phyloP scores from a whole-genome alignment of 2,113 vertebrate genomes.

The Mastomys natalensis region DNA sequence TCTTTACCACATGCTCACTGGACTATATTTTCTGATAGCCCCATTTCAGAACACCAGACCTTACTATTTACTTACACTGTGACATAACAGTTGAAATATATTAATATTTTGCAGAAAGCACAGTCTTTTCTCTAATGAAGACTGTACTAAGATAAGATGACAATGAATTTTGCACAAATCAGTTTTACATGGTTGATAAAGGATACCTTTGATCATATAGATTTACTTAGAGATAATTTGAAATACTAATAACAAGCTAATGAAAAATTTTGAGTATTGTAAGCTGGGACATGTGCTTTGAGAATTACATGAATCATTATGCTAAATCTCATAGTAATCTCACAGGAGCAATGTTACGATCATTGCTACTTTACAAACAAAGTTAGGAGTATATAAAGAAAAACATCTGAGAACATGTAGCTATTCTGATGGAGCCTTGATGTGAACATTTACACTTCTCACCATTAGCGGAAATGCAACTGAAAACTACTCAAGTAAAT shows the following conservation, averaged over 20 bases:
- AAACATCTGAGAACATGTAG: neutral
- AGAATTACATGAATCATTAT: constrained; percentile 16
- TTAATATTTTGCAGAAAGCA: constrained; percentile 71
- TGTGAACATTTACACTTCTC: neutral
- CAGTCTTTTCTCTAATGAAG: neutral
- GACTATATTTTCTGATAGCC: constrained; percentile 64
- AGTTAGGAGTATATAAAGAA: neutral
- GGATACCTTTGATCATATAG: neutral
- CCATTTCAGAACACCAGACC: constrained; percentile 49
- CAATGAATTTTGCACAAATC: neutral
- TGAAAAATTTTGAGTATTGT: constrained; percentile 4
- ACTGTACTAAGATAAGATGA: neutral
- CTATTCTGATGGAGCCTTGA: neutral
- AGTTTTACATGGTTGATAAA: constrained; percentile 44
- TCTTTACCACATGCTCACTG: constrained; percentile 52
- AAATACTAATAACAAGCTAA: constrained; percentile 47
- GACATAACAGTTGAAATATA: constrained; percentile 51
- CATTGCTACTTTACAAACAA: constrained; percentile 15
- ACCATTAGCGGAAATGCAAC: neutral
- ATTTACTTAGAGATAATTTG: constrained; percentile 24
- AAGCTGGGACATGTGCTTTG: neutral
- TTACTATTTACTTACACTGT: constrained; percentile 57
- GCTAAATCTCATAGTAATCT: neutral
- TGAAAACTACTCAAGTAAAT: neutral
- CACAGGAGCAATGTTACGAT: neutral